These are phyloP conservation scores for Ditylenchus dipsaci DNA, from an alignment of 1,140 invertebrate species.

Conservation along the genomic window DNA sequence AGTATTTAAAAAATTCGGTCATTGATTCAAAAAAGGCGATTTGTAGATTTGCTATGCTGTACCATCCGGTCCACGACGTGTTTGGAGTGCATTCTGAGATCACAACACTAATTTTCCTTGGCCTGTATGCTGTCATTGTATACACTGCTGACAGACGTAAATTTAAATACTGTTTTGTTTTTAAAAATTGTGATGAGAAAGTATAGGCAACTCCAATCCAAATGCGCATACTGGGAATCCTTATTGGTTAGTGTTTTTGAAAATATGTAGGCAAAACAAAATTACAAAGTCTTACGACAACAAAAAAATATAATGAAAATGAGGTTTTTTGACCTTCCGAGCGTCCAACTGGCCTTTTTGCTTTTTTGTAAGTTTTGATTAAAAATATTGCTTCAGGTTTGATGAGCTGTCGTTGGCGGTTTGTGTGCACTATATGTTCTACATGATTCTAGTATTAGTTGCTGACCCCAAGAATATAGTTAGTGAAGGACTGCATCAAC, in stretches of 20 bases:
- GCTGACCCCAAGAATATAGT: conserved; percentile 69
- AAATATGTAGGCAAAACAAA: no score
- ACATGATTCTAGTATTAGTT: conserved; percentile 63
- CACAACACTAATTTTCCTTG: conserved; percentile 45
- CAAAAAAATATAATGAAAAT: no score
- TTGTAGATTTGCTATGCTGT: conserved; percentile 36
- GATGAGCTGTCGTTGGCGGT: conserved; percentile 55
- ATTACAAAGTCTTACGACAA: no score
- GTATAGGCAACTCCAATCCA: conserved; percentile 30
- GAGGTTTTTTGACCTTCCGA: no score
- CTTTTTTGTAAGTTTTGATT: no score
- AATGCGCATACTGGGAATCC: conserved; percentile 17
- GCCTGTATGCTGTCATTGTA: conserved; percentile 47
- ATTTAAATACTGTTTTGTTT: no score
- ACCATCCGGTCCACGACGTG: conserved; percentile 50
- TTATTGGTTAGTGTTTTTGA: conserved; percentile 24
- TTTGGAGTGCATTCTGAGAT: conserved; percentile 51
- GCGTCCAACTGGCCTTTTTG: no score
- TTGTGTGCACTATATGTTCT: conserved; percentile 62
- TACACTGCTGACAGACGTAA: conserved; percentile 43
- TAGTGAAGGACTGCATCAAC: conserved; percentile 71
- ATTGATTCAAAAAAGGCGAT: no score
- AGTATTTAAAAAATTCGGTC: no score
- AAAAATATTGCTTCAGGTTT: conserved; percentile 4
- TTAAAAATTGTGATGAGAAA: no score